These are phyloP conservation scores for Drosophila eohydei DNA, from an alignment of 2,888 invertebrate species.

Conservation along the genomic window DNA sequence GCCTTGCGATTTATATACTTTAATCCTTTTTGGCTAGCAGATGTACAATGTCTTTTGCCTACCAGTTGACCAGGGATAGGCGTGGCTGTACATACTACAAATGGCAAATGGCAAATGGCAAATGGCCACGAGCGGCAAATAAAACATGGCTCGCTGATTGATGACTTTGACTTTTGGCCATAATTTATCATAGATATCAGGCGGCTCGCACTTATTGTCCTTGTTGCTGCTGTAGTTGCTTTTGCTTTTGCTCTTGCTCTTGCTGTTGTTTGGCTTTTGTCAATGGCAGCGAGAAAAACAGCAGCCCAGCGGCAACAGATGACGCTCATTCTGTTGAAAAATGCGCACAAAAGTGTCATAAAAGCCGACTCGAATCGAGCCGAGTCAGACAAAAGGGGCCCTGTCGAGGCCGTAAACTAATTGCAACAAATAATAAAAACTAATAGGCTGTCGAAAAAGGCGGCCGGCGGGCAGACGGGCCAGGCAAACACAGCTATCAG, in stretches of 20 bases:
- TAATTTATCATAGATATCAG: slow-evolving; percentile 78
- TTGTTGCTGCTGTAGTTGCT: slow-evolving; percentile 29
- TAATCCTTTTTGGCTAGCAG: slow-evolving; percentile 64
- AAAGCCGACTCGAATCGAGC: slow-evolving; percentile 44
- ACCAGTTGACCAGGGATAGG: not conserved
- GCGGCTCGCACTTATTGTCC: slow-evolving; percentile 42
- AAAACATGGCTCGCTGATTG: slow-evolving; percentile 77
- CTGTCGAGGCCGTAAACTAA: slow-evolving; percentile 68
- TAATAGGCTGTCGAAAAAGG: slow-evolving; percentile 80
- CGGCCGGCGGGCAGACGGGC: slow-evolving; percentile 32
- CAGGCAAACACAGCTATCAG: slow-evolving; percentile 20
- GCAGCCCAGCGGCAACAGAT: slow-evolving; percentile 70
- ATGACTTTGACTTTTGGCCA: slow-evolving; percentile 80
- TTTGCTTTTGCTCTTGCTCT: too few species aligned
- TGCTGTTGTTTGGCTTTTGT: slow-evolving; percentile 47
- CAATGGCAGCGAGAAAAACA: slow-evolving; percentile 53
- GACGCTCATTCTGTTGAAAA: slow-evolving; percentile 78
- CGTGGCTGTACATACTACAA: slow-evolving; percentile 17
- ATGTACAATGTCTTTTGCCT: not conserved
- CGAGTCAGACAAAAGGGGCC: slow-evolving; percentile 14
- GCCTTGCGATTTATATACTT: slow-evolving; percentile 65
- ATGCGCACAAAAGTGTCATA: slow-evolving; percentile 76
- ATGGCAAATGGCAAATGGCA: slow-evolving; percentile 57
- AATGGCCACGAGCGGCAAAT: slow-evolving; percentile 75
- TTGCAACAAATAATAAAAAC: slow-evolving; percentile 81